A percentile compares a stretch with the other conserved stretches of the same genome.
Evolutionary conservation across 2,888 invertebrate species (phyloP).

Genomic region (Calliphora vomitoria): DNA sequence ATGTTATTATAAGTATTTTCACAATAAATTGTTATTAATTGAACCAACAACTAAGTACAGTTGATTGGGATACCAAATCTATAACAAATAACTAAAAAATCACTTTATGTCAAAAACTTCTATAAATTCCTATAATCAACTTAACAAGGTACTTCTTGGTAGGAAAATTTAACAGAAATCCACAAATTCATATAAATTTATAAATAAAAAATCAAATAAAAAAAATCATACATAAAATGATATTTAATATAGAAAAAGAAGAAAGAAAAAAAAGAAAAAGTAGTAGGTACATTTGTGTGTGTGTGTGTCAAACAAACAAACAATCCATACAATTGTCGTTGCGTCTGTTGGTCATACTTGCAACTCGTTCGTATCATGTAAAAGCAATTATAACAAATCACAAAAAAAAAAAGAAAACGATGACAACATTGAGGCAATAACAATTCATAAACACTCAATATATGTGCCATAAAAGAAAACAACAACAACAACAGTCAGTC

Average conservation of each 20-base stretch:
- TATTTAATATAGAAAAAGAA: slow-evolving; percentile 10
- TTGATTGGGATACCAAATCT: slow-evolving; percentile 46
- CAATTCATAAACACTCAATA: slow-evolving; percentile 75
- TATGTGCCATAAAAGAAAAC: slow-evolving; percentile 70
- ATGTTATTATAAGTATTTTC: no score
- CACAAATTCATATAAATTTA: slow-evolving; percentile 5
- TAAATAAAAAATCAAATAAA: slow-evolving; percentile 9
- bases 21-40: slow-evolving; percentile 55
- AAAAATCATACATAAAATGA: slow-evolving; percentile 6
- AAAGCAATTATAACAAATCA: slow-evolving; percentile 75
- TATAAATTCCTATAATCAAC: slow-evolving; percentile 69
- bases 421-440: slow-evolving; percentile 74
- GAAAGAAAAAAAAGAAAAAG: slow-evolving; percentile 6
- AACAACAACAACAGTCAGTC: slow-evolving; percentile 3
- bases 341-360: slow-evolving; percentile 20
- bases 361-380: slow-evolving; percentile 60
- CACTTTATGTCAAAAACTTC: slow-evolving; percentile 53
- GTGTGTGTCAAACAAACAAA: neutral
- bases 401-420: slow-evolving; percentile 71
- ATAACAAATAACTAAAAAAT: slow-evolving; percentile 21
- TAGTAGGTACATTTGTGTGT: neutral
- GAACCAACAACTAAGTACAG: slow-evolving; percentile 33
- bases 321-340: slow-evolving; percentile 17
- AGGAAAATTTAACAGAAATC: neutral
- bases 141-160: slow-evolving; percentile 71